A percentile compares a stretch with the other conserved stretches of the same genome.
Evolutionary conservation across 2,113 vertebrate species (phyloP).

Genomic region (Theropithecus gelada): DNA sequence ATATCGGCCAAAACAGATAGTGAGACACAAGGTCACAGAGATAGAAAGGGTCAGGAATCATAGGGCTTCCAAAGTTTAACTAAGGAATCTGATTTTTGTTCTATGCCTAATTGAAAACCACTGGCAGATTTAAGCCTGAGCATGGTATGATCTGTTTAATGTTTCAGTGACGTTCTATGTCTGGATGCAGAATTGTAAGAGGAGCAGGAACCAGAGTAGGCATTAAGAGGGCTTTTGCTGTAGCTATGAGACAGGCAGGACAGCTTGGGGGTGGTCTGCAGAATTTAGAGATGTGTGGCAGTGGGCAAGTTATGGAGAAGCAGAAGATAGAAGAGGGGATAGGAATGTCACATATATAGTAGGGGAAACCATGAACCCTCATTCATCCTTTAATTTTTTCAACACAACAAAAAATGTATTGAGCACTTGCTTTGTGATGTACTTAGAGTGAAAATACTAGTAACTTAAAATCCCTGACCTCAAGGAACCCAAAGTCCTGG

Average conservation of each 20-base stretch:
- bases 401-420: background rate
- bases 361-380: background rate
- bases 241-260: background rate
- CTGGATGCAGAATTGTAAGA: background rate
- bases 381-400: background rate
- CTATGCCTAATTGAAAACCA: background rate
- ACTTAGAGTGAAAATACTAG: background rate
- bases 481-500: constrained; percentile 21
- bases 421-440: background rate
- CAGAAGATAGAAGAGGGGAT: background rate
- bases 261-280: background rate
- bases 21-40: background rate
- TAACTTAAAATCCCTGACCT: constrained; percentile 55
- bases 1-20: background rate
- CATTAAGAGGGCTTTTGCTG: background rate
- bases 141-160: background rate
- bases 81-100: background rate
- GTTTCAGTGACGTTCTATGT: background rate
- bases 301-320: background rate
- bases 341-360: accelerated
- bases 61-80: background rate
- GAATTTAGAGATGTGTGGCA: background rate
- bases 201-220: background rate
- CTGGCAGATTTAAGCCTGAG: background rate
- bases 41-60: background rate